Base-by-base conservation (phyloP, 2,113 vertebrate species). In the Thunnus maccoyii region DNA sequence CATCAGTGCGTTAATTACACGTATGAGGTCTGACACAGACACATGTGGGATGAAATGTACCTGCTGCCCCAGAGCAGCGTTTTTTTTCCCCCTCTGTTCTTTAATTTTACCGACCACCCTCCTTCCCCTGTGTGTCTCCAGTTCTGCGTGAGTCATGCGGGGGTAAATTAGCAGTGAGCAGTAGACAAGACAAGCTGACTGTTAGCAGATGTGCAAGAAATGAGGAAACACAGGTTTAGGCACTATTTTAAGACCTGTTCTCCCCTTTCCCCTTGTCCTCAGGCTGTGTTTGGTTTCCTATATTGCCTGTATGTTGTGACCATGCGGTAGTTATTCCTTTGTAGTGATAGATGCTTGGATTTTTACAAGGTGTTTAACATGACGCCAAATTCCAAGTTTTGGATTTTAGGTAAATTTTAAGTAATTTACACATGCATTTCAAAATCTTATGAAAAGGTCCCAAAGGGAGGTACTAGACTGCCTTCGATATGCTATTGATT, bases 201-300 rank as follows among this genome's bases (percentile, higher is more conserved):
- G 80, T 86, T 89, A 56, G 78, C 88, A 92, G 88, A 91, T 92
- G 88, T 89, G 82, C 56, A 44, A 83, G 61, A 84, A 90, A 89
- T 75, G 76, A 89, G 78, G 76, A 86, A 88, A 87, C 68, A 70
- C 67, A 74, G 71, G 85, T 83, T 88, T 41, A 46, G 70, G 46
- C 68, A 36, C 66, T 83, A 83, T 84, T 86, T 88, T 64, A 79
- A 48, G 65, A 84, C 27, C 15, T 36, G 16, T 48, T 81, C 51
- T 51, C 46, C 61, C 8, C 17, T 80, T 72, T 64, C 27, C n/a
- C 22, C 66, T 22, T 41, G 18, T 82, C 68, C 65, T 72, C 11
- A 20, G 65, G 60, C 55, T 65, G 7, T 78, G 20, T 68, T 76
- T 74, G 9, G 63, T 73, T 82, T 82, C 20, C 50, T 65, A 50